Evolutionary conservation across 2,797 vertebrate genomes (phyloP), one percentile per base, ranked within the genome.

Genomic region (Xenops minutus): DNA sequence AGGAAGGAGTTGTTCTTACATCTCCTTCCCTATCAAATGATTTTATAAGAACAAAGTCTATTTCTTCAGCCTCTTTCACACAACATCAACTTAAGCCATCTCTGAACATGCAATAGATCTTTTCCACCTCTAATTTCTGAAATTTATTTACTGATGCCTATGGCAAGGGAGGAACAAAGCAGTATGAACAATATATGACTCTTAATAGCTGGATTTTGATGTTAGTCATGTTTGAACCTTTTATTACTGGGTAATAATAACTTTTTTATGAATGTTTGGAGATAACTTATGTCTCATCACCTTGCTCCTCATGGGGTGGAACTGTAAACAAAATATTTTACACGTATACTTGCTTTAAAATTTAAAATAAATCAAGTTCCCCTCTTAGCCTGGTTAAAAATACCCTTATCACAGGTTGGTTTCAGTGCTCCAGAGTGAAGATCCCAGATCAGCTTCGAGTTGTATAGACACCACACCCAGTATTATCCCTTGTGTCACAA

Each of bases 241-340:
- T 87, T 93, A 92, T 80, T 86, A 43, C 76, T 74, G 49, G 74
- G 66, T 85, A 89, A 78, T 85, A 95, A 89, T 79, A 94, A 91
- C 34, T 83, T 92, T 82, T 94, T 94, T 67, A 96, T 95, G 83
- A 91, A 92, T 72, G 54, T 76, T 94, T 91, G 69, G 36, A 93
- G 74, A 95, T 85, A 89, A 76, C 85, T 81, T 92, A 88, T 21
- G 7, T 85, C 62, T 93, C 49, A 51, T 94, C 88, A 84, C 43
- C 69, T 84, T 88, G 39, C n/a, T 84, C 19, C 75, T 96, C 79
- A 75, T 5, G 2, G 44, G 21, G 43, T 61, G n/a, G 63, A 92
- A 91, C 91, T 58, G 69, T 94, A 96, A 96, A 94, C 73, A 93
- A 96, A 92, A 63, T 81, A 88, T 82, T 96, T 94, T 84, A 94